Evolutionary conservation across 2,113 vertebrate species (phyloP).

Genomic region (Coracopsis vasa): DNA sequence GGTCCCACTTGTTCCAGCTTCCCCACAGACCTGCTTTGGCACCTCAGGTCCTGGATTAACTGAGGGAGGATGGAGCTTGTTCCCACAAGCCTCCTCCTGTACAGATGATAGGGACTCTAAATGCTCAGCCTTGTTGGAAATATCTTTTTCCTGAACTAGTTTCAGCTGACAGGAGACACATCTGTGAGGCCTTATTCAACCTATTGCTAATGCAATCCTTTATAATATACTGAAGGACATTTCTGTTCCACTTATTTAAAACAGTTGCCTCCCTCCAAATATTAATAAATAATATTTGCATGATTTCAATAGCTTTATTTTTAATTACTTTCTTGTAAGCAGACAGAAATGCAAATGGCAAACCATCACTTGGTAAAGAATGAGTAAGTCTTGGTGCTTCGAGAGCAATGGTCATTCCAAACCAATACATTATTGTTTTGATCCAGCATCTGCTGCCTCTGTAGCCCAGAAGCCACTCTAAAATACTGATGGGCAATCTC

Average conservation of each 20-base stretch:
- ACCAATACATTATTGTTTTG: neutral
- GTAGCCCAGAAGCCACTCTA: neutral
- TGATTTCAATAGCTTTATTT: neutral
- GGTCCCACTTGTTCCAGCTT: neutral
- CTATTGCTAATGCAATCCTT: neutral
- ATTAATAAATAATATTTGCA: conserved; percentile 1
- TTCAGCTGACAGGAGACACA: neutral
- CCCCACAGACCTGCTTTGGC: neutral
- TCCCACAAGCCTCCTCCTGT: neutral
- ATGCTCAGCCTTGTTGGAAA: neutral
- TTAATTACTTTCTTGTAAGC: neutral
- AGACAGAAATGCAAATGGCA: neutral
- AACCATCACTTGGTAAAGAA: neutral
- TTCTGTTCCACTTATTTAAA: neutral
- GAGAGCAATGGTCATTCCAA: neutral
- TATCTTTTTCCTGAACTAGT: neutral
- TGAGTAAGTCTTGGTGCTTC: neutral
- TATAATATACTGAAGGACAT: neutral
- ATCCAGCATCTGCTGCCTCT: neutral
- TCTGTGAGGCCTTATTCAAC: neutral
- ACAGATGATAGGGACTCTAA: neutral
- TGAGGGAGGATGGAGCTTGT: neutral
- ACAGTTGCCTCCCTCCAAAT: neutral
- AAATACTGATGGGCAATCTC: neutral
- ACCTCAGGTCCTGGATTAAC: neutral